Conservation (phyloP, 1,140 invertebrate genomes). For the Hormaphis cornu region DNA sequence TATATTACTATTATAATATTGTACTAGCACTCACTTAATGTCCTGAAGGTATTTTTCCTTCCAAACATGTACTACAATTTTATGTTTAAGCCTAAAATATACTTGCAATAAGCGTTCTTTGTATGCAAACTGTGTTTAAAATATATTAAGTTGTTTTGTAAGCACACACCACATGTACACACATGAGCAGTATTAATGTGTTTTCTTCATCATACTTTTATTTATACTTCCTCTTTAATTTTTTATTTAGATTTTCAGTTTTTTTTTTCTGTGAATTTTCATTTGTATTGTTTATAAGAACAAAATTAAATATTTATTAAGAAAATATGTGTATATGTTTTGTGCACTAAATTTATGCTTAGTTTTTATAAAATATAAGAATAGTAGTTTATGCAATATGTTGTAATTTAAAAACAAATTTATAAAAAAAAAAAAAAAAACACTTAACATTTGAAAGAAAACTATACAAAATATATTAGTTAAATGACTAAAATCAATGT, state of each 20-base stretch:
- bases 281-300: conserved; percentile 16
- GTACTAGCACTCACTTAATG: conserved; percentile 5
- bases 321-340: conserved; percentile 29
- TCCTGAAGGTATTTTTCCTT: conserved; percentile 7
- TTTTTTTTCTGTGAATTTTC: background rate
- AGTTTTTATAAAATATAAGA: conserved; percentile 21
- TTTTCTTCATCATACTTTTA: conserved; percentile 17
- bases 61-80: background rate
- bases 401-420: conserved; percentile 28
- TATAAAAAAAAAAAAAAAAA: background rate
- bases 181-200: conserved; percentile 18
- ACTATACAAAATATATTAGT: conserved; percentile 26
- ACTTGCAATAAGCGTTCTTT: conserved; percentile 16
- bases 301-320: conserved; percentile 27
- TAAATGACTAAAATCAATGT: too few relatives aligned
- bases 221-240: background rate
- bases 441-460: conserved; percentile 22
- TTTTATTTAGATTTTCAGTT: too few relatives aligned
- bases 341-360: conserved; percentile 29
- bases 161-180: conserved; percentile 14
- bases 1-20: conserved; percentile 13
- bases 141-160: conserved; percentile 13
- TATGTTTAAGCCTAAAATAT: conserved; percentile 1
- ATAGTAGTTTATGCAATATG: conserved; percentile 16
- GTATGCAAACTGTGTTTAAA: conserved; percentile 7